Percentiles rank a stretch among this genome's conserved stretches.
phyloP scores from a whole-genome alignment of 1,140 invertebrate species.

The Panonychus citri region DNA sequence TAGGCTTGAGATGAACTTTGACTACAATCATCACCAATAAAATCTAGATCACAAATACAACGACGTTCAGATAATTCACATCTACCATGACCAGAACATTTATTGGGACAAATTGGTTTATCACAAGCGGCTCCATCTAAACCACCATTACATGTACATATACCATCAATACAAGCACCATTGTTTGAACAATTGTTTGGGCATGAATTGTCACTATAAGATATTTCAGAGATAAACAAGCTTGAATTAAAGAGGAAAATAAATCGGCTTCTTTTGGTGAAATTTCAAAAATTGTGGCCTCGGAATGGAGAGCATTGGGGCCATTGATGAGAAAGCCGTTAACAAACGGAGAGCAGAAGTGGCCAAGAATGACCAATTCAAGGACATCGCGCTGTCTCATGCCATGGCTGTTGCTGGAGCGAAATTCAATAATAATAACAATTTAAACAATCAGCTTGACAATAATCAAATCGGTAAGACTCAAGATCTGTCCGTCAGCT shows the following conservation, averaged over 20 bases:
- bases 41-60: conserved; percentile 33
- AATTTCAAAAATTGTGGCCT: conserved; percentile 88
- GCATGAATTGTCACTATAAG: conserved; percentile 38
- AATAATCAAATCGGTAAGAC: too few species aligned
- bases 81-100: conserved; percentile 36
- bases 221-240: conserved; percentile 86
- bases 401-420: conserved; percentile 34
- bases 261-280: conserved; percentile 92
- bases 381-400: conserved; percentile 73
- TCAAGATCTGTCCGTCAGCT: too few species aligned
- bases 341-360: conserved; percentile 92
- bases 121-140: conserved; percentile 69
- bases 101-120: conserved; percentile 54
- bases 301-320: conserved; percentile 91
- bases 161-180: conserved; percentile 46
- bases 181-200: conserved; percentile 38
- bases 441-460: too few species aligned
- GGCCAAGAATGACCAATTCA: conserved; percentile 88
- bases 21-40: conserved; percentile 49
- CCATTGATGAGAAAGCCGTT: conserved; percentile 23
- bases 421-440: too few species aligned
- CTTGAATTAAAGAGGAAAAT: conserved; percentile 87
- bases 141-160: conserved; percentile 53
- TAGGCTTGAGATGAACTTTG: conserved; percentile 38
- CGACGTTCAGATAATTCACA: conserved; percentile 33